Conservation (phyloP, 2,888 invertebrate species). For the Tetheella fluctuosa region DNA sequence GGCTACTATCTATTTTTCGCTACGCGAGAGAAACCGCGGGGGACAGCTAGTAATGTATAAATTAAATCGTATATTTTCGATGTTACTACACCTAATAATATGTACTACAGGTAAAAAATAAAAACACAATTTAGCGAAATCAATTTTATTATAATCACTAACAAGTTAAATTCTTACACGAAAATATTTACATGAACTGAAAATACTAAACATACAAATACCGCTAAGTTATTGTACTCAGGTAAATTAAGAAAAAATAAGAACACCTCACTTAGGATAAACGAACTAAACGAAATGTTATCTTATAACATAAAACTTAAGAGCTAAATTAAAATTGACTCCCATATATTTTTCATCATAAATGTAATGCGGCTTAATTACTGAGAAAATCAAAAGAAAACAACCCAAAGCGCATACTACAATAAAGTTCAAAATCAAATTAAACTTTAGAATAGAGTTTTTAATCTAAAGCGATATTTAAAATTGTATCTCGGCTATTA, state of each 20-base stretch:
- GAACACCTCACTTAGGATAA: conserved; percentile 48
- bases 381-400: background rate
- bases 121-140: conserved; percentile 59
- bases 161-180: conserved; percentile 66
- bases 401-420: background rate
- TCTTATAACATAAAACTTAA: conserved; percentile 35
- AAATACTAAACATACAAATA: conserved; percentile 48
- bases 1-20: too few relatives aligned
- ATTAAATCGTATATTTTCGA: too few relatives aligned
- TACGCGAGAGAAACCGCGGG: too few relatives aligned
- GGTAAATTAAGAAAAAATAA: conserved; percentile 57
- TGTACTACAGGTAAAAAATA: conserved; percentile 27
- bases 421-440: background rate
- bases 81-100: too few relatives aligned
- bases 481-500: background rate
- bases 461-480: background rate
- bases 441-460: background rate
- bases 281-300: conserved; percentile 50
- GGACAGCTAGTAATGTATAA: too few relatives aligned
- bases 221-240: conserved; percentile 64
- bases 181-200: conserved; percentile 67
- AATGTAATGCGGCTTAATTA: conserved; percentile 2
- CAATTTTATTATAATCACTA: conserved; percentile 72
- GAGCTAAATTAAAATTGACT: conserved; percentile 15
- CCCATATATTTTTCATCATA: conserved; percentile 7